A percentile compares a stretch with the other conserved stretches of the same genome.
phyloP scores from a whole-genome alignment of 2,797 vertebrate genomes.

The Cetoscarus ocellatus region DNA sequence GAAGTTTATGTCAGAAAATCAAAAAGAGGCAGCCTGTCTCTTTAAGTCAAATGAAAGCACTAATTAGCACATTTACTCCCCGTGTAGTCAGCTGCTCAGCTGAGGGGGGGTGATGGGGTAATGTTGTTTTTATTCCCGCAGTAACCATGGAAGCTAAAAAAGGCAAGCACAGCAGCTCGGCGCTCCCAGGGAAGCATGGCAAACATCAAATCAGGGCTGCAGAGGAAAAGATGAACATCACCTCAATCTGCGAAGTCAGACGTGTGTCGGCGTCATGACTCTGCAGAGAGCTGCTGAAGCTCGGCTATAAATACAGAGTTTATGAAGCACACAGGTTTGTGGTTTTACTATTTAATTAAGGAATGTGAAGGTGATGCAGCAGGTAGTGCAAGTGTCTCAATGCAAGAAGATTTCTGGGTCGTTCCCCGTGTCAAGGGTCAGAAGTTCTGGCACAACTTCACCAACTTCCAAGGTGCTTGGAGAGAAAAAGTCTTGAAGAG shows the following conservation, averaged over 20 bases:
- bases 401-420: too few relatives aligned
- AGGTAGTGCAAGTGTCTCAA: too few relatives aligned
- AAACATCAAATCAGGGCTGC: constrained; percentile 7
- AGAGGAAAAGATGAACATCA: not conserved
- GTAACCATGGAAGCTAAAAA: constrained; percentile 72
- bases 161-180: constrained; percentile 45
- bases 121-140: constrained; percentile 7
- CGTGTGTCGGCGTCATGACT: not conserved
- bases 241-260: not conserved
- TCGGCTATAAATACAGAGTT: not conserved
- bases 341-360: too few relatives aligned
- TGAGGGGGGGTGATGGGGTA: not conserved
- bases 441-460: too few relatives aligned
- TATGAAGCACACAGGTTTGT: too few relatives aligned
- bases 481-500: too few relatives aligned
- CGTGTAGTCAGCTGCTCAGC: constrained; percentile 15
- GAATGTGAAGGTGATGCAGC: not conserved
- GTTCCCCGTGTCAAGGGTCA: too few relatives aligned
- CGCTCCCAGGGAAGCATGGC: constrained; percentile 1
- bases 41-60: not conserved
- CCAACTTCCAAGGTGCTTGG: too few relatives aligned
- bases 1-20: not conserved
- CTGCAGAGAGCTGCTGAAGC: not conserved
- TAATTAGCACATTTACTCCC: constrained; percentile 37
- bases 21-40: not conserved